phyloP scores from a whole-genome alignment of 2,797 vertebrate genomes.

The Leucoraja ocellata region DNA sequence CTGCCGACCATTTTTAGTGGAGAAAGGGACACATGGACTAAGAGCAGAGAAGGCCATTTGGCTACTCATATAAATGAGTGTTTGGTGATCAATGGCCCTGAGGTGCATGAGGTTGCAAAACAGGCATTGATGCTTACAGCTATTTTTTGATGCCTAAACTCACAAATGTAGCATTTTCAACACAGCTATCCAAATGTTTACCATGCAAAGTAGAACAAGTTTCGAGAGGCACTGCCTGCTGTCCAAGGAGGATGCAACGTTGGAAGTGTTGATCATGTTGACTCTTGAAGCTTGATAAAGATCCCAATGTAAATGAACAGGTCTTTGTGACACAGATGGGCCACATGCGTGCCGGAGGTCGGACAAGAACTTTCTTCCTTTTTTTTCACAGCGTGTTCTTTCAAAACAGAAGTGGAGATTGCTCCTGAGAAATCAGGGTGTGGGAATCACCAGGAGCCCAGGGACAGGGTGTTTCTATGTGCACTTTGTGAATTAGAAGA shows the following conservation, averaged over 20 bases:
- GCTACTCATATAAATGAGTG: too few species aligned
- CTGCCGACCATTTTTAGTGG: neutral
- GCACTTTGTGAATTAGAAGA: neutral
- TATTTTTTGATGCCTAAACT: neutral
- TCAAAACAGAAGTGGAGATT: neutral
- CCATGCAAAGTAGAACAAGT: neutral
- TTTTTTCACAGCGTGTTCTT: neutral
- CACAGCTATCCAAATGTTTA: neutral
- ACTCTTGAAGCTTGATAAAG: neutral
- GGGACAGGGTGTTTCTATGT: neutral
- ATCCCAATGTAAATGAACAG: neutral
- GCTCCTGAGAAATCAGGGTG: too few species aligned
- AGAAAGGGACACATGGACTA: neutral
- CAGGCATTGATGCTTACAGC: neutral
- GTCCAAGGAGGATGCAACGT: neutral
- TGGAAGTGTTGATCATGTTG: neutral
- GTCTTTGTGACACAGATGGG: neutral
- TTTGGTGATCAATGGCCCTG: too few species aligned
- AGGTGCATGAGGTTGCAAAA: neutral
- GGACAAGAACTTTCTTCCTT: neutral
- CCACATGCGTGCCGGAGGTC: too few species aligned
- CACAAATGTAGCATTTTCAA: neutral
- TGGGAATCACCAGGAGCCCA: neutral
- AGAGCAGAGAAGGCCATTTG: too few species aligned
- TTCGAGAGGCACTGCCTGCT: neutral